These are phyloP conservation scores for Perodicticus potto DNA, from an alignment of 2,797 vertebrate species.

Conservation along the genomic window DNA sequence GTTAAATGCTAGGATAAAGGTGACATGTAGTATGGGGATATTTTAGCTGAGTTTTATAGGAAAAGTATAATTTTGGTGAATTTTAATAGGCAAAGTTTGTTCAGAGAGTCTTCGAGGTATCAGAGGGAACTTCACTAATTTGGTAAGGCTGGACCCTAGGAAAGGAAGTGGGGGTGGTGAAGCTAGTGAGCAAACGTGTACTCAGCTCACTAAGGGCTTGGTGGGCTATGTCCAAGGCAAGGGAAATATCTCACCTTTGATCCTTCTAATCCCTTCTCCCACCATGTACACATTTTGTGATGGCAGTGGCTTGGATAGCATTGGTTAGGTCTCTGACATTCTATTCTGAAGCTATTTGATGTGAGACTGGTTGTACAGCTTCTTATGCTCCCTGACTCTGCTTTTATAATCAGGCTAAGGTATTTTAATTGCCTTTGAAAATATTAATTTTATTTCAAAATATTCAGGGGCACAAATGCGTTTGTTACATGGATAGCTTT, in stretches of 20 bases:
- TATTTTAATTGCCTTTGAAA: conserved; percentile 37
- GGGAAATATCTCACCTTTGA: background rate
- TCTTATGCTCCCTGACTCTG: background rate
- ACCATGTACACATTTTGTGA: background rate
- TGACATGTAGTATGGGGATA: background rate
- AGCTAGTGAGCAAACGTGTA: background rate
- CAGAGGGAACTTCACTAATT: background rate
- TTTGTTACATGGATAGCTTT: background rate
- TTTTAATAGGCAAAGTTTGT: background rate
- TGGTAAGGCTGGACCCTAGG: background rate
- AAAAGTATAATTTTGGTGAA: conserved; percentile 17
- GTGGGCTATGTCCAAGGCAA: background rate
- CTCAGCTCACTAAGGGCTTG: background rate
- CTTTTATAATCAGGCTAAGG: background rate
- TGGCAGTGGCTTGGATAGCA: background rate
- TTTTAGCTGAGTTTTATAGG: background rate
- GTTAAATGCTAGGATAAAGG: background rate
- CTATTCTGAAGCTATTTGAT: conserved; percentile 8
- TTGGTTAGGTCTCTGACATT: background rate
- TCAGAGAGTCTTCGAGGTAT: background rate
- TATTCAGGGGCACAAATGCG: background rate
- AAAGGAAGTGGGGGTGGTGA: background rate
- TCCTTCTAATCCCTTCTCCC: background rate
- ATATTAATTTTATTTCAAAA: background rate
- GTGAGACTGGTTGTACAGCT: conserved; percentile 23